Evolutionary conservation across 2,888 invertebrate species (phyloP).

Genomic region (Nebria brevicollis): DNA sequence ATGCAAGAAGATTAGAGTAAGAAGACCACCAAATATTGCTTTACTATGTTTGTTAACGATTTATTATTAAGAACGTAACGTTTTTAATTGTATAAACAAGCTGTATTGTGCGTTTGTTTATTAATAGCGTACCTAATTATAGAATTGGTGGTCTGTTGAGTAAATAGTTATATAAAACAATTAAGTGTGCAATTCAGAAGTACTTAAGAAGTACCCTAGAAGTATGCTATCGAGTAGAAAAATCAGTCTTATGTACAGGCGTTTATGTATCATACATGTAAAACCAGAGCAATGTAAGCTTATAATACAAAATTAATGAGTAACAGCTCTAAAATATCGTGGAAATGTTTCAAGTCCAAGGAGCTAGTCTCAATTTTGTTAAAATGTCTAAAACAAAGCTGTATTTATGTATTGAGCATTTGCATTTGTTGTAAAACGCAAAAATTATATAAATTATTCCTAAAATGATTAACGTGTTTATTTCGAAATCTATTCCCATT

Average conservation of each 20-base stretch:
- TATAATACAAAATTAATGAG: constrained; percentile 17
- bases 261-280: constrained; percentile 32
- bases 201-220: constrained; percentile 30
- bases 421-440: background rate
- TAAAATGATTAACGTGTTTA: background rate
- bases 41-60: too few relatives aligned
- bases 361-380: too few relatives aligned
- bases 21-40: too few relatives aligned
- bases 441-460: background rate
- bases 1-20: too few relatives aligned
- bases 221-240: constrained; percentile 52
- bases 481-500: constrained; percentile 12
- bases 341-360: too few relatives aligned
- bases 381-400: too few relatives aligned
- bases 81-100: too few relatives aligned
- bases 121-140: background rate
- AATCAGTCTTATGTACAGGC: constrained; percentile 57
- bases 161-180: constrained; percentile 31
- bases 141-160: constrained; percentile 15
- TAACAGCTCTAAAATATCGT: too few relatives aligned
- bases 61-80: too few relatives aligned
- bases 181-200: constrained; percentile 32
- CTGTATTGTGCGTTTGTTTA: background rate
- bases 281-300: constrained; percentile 41
- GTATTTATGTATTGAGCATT: constrained; percentile 24